Conservation (phyloP, 2,888 invertebrate genomes). For the Oeneis ivallda region DNA sequence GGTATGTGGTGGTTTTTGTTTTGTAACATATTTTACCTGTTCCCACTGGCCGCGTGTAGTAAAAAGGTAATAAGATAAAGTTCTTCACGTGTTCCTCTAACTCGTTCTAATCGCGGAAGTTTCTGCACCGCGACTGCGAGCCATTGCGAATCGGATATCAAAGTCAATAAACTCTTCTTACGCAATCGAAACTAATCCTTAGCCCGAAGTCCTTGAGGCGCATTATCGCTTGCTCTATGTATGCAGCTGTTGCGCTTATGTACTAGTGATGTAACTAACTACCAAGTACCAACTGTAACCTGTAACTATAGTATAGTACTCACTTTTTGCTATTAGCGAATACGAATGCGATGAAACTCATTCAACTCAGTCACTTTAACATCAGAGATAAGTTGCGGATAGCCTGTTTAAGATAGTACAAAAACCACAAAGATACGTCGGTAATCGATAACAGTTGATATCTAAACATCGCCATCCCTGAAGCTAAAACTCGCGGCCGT, state of each 20-base stretch:
- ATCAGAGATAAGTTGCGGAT: too few relatives aligned
- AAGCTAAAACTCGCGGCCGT: too few relatives aligned
- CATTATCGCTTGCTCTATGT: slow-evolving; percentile 7
- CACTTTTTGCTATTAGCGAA: neutral
- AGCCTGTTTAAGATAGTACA: too few relatives aligned
- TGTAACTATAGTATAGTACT: too few relatives aligned
- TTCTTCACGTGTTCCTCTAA: slow-evolving; percentile 24
- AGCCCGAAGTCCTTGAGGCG: neutral
- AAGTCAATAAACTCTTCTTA: slow-evolving; percentile 36
- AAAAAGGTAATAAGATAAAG: slow-evolving; percentile 27
- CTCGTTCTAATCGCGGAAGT: slow-evolving; percentile 35
- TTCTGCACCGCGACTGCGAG: slow-evolving; percentile 24
- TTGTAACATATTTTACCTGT: too few relatives aligned
- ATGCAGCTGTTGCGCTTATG: slow-evolving; percentile 41
- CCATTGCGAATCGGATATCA: slow-evolving; percentile 33
- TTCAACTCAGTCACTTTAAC: too few relatives aligned
- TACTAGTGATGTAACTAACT: slow-evolving; percentile 38
- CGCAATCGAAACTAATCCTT: slow-evolving; percentile 28
- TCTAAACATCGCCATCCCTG: too few relatives aligned
- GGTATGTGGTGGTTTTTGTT: too few relatives aligned
- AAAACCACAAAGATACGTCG: too few relatives aligned
- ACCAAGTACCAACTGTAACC: too few relatives aligned
- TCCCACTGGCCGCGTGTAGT: neutral
- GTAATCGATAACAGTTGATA: too few relatives aligned
- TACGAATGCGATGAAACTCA: neutral